Base-by-base conservation (phyloP, 2,888 invertebrate species). In the Merodon equestris region DNA sequence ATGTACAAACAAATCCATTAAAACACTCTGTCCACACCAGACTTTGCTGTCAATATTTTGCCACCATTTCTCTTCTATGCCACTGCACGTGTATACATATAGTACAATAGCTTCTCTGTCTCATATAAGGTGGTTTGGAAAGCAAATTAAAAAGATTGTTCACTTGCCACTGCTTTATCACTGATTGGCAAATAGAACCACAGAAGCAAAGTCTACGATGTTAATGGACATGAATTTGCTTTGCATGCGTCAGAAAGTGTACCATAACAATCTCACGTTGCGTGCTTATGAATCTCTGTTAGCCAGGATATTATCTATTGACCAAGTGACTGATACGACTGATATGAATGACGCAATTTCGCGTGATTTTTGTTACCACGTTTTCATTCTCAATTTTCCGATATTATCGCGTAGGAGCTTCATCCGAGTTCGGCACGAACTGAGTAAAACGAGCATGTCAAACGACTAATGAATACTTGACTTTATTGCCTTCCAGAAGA, bases 141-240 rank as follows among this genome's bases (percentile, higher is more conserved):
- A 40, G 40, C 34, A 50, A 71, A 50, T 34, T 44, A 19, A 61
- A 50, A 34, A 36, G n/a, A 18, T 42, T 10, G 9, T 54, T 48
- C 61, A 61, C 61, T 54, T 63, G 36, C 7, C 47, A 45, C 40
- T 42, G 9, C 27, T 19, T 38, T 10, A 12, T 48, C 19, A 19
- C 53, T 45, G 38, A 27, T 50, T 50, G 18, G 50, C 36, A 56
- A 61, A 61, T 44, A 48, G 48, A 42, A 18, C 47, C 27, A 48
- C 48, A 50, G 54, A 48, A 56, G 18, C 47, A 53, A 19, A 19
- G 19, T 18, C 38, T 40, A 1, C 36, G 44, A 47, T 50, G 50
- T 36, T 57, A 12, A 56, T 42, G 40, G 27, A 63, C 15, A 9
- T 27, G 17, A n/a, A n/a, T n/a, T n/a, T n/a, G n/a, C n/a, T n/a